Evolutionary conservation across 92 coral and sea anemone species (phyloP), one percentile per base, ranked within the genome.

Genomic region (Umimayanthus chanpuru): DNA sequence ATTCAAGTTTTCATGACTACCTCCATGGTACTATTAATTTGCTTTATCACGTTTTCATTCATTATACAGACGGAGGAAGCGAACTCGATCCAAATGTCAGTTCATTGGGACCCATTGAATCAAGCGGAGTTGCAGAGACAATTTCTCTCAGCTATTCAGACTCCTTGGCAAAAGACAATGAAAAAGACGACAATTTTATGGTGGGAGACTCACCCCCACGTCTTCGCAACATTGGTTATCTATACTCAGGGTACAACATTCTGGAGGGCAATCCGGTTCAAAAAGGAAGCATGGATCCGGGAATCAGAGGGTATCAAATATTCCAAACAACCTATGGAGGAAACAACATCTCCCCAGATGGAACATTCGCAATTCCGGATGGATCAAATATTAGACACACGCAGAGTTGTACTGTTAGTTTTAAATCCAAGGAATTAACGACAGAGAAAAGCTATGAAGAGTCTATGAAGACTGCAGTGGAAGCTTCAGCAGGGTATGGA

Each of bases 401-500:
- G 55, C 40, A 32, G 53, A 39, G 80, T 76, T 76, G 80, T 9
- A 76, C 26, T 55, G 23, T 39, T 26, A 39, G 49, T 14, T 76
- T 76, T 11, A 18, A 39, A 32, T 39, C 44, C 50, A 20, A 76
- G 10, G 15, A 23, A 6, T 0, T 76, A 29, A 39, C 49, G 9
- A 76, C 80, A 0, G 80, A 76, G 80, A 76, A 76, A 76, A 39
- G 55, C 0, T 76, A 76, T 39, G 26, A 14, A 9, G 25, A 76
- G 3, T 76, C 80, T 20, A 76, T 76, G 80, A 76, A 76, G 26
- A 25, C 20, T 76, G 80, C 55, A 76, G 80, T 76, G 6, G 80
- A 76, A 18, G 80, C 55, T 12, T 76, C 80, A 39, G 80, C 28
- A 3, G 55, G 80, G 7, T 76, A 76, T 39, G 80, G 80, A 76